phyloP scores from a whole-genome alignment of 1,140 invertebrate species.

The Oscheius sp. region DNA sequence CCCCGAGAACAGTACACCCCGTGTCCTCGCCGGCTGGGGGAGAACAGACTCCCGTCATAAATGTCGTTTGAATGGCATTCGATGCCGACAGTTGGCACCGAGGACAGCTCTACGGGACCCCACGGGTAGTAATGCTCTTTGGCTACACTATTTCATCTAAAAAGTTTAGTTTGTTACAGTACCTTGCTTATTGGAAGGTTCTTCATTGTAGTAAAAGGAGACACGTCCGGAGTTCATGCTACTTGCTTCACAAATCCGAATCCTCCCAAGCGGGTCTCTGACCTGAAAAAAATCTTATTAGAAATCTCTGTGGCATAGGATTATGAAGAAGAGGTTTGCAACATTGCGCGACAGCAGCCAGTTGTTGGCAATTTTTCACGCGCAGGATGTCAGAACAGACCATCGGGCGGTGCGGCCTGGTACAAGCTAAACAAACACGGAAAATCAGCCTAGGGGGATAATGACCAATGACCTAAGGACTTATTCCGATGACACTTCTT shows the following conservation, averaged over 20 bases:
- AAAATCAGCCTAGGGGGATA: background rate
- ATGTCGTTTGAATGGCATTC: no score
- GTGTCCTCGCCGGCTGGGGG: no score
- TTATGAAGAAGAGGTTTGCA: background rate
- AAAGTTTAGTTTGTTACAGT: no score
- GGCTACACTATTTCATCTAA: no score
- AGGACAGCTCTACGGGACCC: no score
- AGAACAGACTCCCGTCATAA: no score
- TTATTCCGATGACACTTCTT: background rate
- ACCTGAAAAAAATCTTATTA: background rate
- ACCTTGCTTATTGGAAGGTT: background rate
- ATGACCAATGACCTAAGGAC: background rate
- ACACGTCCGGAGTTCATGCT: no score
- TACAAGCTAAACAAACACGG: background rate
- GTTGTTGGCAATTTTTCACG: background rate
- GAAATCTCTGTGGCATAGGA: background rate
- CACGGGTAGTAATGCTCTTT: no score
- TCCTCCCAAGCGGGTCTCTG: background rate
- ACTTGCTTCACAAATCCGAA: background rate
- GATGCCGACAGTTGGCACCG: no score
- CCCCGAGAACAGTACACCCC: no score
- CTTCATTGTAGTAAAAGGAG: background rate
- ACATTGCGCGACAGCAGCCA: background rate
- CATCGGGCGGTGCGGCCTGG: conserved; percentile 1
- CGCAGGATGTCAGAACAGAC: background rate